Evolutionary conservation across 2,113 vertebrate genomes (phyloP).

Genomic region (Eptesicus fuscus): DNA sequence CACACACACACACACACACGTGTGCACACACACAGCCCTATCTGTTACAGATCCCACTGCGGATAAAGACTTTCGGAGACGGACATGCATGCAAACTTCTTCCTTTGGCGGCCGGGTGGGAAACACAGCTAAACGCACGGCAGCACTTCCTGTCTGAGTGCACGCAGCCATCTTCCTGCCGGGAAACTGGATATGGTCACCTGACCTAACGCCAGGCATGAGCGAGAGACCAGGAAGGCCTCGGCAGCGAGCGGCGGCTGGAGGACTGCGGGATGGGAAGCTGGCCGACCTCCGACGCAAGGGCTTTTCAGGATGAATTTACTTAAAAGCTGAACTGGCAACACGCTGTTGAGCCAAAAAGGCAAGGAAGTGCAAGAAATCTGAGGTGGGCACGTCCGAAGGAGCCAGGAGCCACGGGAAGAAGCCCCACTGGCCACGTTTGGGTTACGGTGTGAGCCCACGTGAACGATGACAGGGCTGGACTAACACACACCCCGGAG

Average conservation of each 20-base stretch:
- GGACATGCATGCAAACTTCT: not conserved
- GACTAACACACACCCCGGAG: not conserved
- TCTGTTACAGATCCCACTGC: not conserved
- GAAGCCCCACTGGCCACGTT: fast-evolving
- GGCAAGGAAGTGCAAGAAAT: not conserved
- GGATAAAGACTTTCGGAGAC: not conserved
- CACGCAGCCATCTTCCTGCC: slow-evolving; percentile 35
- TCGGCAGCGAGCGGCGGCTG: not conserved
- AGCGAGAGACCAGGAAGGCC: not conserved
- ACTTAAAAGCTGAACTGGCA: not conserved
- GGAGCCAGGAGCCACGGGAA: not conserved
- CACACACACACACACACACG: not conserved
- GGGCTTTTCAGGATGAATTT: not conserved
- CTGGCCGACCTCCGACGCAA: not conserved
- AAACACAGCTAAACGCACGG: not conserved
- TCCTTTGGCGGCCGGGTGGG: not conserved
- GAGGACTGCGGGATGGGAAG: not conserved
- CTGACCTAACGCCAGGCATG: not conserved
- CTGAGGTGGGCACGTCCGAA: not conserved
- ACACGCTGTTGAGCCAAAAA: not conserved
- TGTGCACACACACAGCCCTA: not conserved
- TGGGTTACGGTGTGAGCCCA: not conserved
- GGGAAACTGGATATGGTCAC: not conserved
- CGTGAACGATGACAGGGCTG: not conserved
- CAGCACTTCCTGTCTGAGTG: slow-evolving; percentile 6